Percentiles rank a stretch among this genome's conserved stretches.
These are phyloP conservation scores for Mantis religiosa DNA, from an alignment of 2,888 invertebrate species.

Conservation along the genomic window DNA sequence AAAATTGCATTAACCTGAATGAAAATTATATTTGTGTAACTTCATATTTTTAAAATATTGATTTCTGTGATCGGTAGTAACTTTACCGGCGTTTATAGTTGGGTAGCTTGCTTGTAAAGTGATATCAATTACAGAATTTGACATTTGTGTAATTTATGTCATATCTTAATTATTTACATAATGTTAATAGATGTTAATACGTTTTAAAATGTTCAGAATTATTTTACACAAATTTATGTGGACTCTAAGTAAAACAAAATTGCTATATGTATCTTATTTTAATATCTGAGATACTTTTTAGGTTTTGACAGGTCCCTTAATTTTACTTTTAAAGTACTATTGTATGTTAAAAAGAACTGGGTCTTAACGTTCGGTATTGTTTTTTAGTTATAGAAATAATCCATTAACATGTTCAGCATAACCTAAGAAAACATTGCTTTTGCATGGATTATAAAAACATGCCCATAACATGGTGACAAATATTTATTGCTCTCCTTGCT, in stretches of 20 bases:
- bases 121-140: neutral
- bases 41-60: neutral
- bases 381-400: no score
- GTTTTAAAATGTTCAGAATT: no score
- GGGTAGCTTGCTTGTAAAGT: neutral
- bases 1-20: neutral
- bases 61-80: neutral
- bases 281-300: neutral
- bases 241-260: no score
- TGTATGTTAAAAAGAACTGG: no score
- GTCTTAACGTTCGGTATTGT: no score
- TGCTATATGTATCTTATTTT: neutral
- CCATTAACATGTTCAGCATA: no score
- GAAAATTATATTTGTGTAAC: neutral
- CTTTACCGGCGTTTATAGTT: neutral
- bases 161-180: neutral
- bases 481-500: no score
- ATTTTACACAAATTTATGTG: no score
- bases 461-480: no score
- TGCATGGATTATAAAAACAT: no score
- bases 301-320: neutral
- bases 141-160: neutral
- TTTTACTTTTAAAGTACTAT: neutral
- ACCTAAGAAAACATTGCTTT: no score
- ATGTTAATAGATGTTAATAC: neutral